These are phyloP conservation scores for Crambe crambe DNA, from an alignment of 37 sponge, comb jelly and placozoan species.

Conservation along the genomic window DNA sequence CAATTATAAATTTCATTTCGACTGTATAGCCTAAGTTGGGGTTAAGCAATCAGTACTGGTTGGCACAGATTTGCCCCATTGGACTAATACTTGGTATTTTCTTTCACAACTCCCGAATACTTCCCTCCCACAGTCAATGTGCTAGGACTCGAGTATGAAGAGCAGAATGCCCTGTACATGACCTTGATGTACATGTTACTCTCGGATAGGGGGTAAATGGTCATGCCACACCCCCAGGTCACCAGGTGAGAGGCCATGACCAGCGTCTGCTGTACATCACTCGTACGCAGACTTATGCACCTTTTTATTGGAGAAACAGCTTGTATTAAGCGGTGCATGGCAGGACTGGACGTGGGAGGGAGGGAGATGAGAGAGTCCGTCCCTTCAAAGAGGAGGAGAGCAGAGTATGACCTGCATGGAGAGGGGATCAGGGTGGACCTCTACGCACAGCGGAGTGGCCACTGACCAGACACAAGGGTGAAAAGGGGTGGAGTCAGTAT, in stretches of 20 bases:
- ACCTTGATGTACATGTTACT: constrained; percentile 81
- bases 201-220: constrained; percentile 80
- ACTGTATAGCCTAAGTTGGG: too few species aligned
- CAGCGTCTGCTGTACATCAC: constrained; percentile 50
- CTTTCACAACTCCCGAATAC: too few species aligned
- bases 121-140: too few species aligned
- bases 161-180: too few species aligned
- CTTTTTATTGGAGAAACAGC: constrained; percentile 63
- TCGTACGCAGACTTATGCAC: constrained; percentile 12
- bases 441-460: too few species aligned
- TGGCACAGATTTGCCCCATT: too few species aligned
- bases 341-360: constrained; percentile 66
- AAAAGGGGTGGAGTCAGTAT: background rate
- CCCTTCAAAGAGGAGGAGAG: constrained; percentile 58
- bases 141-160: too few species aligned
- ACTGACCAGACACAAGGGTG: background rate
- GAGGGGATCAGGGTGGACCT: too few species aligned
- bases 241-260: constrained; percentile 71
- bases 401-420: constrained; percentile 56
- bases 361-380: constrained; percentile 23
- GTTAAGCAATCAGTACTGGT: too few species aligned
- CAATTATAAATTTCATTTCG: too few species aligned
- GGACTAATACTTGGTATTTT: too few species aligned
- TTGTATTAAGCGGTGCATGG: constrained; percentile 53
- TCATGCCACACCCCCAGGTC: constrained; percentile 65